Percentiles rank a stretch among this genome's conserved stretches.
phyloP scores from a whole-genome alignment of 1,140 invertebrate genomes.

The Lepidotrigona ventralis region DNA sequence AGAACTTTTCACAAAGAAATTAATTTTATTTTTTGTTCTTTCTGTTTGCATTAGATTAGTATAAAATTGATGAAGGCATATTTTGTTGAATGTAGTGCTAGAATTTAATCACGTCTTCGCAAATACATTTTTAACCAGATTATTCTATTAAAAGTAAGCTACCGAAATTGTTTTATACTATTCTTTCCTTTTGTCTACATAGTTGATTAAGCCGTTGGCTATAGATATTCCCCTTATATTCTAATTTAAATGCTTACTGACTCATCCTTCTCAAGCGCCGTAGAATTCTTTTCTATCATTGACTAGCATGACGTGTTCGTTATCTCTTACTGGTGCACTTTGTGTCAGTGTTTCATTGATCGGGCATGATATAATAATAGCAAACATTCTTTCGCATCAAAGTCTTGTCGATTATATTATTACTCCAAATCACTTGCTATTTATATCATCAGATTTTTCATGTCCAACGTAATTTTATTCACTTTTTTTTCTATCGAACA shows the following conservation, averaged over 20 bases:
- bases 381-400: background rate
- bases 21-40: background rate
- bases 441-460: background rate
- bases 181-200: background rate
- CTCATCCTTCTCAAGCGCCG: too few species aligned
- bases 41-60: background rate
- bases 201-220: background rate
- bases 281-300: background rate
- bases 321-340: background rate
- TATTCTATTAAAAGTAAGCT: background rate
- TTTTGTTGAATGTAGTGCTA: background rate
- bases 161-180: background rate
- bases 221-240: background rate
- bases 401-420: background rate
- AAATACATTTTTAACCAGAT: background rate
- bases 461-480: background rate
- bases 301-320: conserved; percentile 11
- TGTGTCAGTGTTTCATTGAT: conserved; percentile 17
- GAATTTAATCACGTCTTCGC: background rate
- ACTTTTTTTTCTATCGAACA: background rate
- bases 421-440: background rate
- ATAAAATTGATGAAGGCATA: background rate
- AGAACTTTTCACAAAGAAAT: background rate
- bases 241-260: conserved; percentile 13
- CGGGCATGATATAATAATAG: background rate